Evolutionary conservation across 2,888 invertebrate species (phyloP), one percentile per base, ranked within the genome.

Genomic region (Archips crataeganus): DNA sequence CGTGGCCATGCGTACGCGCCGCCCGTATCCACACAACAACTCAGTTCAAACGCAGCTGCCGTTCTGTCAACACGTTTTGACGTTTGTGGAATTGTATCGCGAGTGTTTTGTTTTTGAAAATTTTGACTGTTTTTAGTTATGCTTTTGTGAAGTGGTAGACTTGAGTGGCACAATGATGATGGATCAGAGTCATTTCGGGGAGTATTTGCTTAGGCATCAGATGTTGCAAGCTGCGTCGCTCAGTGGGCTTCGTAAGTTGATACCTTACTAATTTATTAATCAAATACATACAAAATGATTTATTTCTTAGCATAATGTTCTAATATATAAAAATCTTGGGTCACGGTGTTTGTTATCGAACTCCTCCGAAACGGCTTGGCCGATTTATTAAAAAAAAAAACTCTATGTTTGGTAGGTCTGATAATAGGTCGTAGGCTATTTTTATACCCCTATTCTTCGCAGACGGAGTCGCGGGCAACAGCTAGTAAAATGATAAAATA

Each of bases 141-240:
- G 90, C 79, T 86, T 80, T 84, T 88, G 92, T 93, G 91, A 90
- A 88, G 91, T 93, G 90, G 81, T 84, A 80, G 62, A 64, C 62
- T 57, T 68, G 36, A 32, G 45, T 42, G 80, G 64, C 76, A 79
- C 76, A 74, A 94, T 93, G 93, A 94, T 94, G 94, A 94, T 94
- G 94, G 94, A 94, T 85, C 94, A 94, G 83, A 91, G 93, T 23
- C 94, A 94, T 79, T 92, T 94, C 74, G 92, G 93, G 74, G 94
- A 94, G 84, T 94, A 94, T 81, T 85, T 94, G 85, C 86, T 94
- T 84, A 89, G 94, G 80, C 94, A 94, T 82, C 94, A 94, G 86
- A 94, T 94, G 94, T 79, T 94, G 79, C 94, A 94, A 71, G 94
- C 94, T 23, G 94, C 93, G 13, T 93, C 93, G 9, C 85, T 94